Evolutionary conservation across 2,797 vertebrate genomes (phyloP).

Genomic region (Cheirogaleus major): DNA sequence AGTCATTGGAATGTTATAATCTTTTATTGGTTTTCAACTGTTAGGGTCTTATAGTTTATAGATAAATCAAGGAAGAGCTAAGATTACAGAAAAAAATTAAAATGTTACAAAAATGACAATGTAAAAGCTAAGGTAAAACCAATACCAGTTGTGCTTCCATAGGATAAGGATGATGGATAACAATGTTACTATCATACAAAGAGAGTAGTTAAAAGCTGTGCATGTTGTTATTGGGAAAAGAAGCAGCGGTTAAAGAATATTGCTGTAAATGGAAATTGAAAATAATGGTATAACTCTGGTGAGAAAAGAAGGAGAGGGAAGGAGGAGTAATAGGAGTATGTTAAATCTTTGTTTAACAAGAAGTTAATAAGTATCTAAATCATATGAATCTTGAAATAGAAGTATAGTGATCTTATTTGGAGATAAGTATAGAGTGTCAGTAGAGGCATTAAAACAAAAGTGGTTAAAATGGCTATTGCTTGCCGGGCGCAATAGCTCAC

Average conservation of each 20-base stretch:
- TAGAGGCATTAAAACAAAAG: neutral
- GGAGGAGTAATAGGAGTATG: neutral
- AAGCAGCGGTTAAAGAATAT: neutral
- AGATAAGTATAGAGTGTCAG: neutral
- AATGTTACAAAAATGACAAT: neutral
- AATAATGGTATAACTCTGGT: neutral
- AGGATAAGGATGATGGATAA: neutral
- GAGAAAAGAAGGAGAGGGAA: neutral
- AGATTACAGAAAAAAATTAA: neutral
- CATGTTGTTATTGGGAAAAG: neutral
- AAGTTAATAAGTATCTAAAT: neutral
- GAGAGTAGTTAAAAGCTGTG: neutral
- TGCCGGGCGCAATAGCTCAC: too few species aligned
- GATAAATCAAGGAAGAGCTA: neutral
- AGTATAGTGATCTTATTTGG: neutral
- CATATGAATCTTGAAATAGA: neutral
- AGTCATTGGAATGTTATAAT: neutral
- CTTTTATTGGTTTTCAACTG: neutral
- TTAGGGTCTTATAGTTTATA: neutral
- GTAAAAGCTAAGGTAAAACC: neutral
- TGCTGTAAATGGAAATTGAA: neutral
- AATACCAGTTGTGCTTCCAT: neutral
- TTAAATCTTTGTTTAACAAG: neutral
- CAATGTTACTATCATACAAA: neutral
- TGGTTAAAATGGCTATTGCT: neutral